Conservation (phyloP, 1,140 invertebrate genomes). For the Zaprionus lachaisei region DNA sequence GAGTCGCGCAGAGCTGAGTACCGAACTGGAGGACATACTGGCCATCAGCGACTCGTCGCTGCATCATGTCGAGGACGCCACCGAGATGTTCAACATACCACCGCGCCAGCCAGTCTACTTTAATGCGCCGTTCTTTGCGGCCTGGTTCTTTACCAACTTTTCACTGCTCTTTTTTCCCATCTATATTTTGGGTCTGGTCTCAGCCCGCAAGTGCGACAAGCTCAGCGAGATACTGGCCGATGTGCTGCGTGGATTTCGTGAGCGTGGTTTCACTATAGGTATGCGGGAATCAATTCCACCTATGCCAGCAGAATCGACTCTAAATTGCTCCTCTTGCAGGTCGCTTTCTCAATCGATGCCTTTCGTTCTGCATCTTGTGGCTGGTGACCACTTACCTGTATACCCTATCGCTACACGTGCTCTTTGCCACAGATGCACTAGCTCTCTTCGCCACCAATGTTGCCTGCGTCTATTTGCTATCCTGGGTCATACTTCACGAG, state of each 20-base stretch:
- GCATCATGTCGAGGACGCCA: conserved; percentile 80
- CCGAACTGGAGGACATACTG: conserved; percentile 84
- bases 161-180: conserved; percentile 95
- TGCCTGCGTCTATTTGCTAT: conserved; percentile 95
- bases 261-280: conserved; percentile 94
- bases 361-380: conserved; percentile 95
- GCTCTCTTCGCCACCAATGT: conserved; percentile 97
- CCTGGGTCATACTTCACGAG: conserved; percentile 98
- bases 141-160: conserved; percentile 98
- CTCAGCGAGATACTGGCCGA: conserved; percentile 91
- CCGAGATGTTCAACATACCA: conserved; percentile 82
- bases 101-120: conserved; percentile 74
- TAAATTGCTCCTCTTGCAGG: conserved; percentile 85
- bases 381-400: conserved; percentile 97
- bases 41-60: conserved; percentile 85
- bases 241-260: conserved; percentile 92
- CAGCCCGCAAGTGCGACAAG: conserved; percentile 90
- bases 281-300: conserved; percentile 56
- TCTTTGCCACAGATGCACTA: conserved; percentile 96
- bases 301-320: background rate
- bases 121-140: conserved; percentile 96
- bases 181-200: conserved; percentile 90
- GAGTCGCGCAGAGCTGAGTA: conserved; percentile 80
- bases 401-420: conserved; percentile 92
- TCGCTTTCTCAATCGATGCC: conserved; percentile 93